A percentile compares a stretch with the other conserved stretches of the same genome.
Evolutionary conservation across 2,113 vertebrate species (phyloP).

Genomic region (Polyodon spathula): DNA sequence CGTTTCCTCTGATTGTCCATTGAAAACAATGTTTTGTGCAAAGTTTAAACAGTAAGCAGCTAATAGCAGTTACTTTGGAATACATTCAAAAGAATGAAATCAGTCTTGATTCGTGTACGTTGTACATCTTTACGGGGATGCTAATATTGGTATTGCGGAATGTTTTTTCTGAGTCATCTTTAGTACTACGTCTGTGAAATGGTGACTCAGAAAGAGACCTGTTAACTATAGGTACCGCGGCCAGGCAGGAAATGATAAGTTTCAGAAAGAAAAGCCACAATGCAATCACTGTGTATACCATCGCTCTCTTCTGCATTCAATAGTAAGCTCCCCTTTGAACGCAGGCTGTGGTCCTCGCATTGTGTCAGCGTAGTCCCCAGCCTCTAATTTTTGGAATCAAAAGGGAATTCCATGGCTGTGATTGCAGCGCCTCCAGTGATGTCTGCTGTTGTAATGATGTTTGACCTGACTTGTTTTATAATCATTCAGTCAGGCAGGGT

Average conservation of each 20-base stretch:
- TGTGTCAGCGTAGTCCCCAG: conserved; percentile 19
- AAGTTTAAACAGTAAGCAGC: too few relatives aligned
- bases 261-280: conserved; percentile 44
- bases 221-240: conserved; percentile 53
- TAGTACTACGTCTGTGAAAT: conserved; percentile 50
- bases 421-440: conserved; percentile 27
- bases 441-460: conserved; percentile 27
- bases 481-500: conserved; percentile 33
- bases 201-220: conserved; percentile 77
- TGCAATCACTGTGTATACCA: conserved; percentile 18
- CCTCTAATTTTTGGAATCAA: conserved; percentile 31
- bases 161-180: conserved; percentile 77
- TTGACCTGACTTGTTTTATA: conserved; percentile 34
- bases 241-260: conserved; percentile 45
- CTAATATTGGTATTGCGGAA: conserved; percentile 49
- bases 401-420: conserved; percentile 30
- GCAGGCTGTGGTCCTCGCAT: conserved; percentile 5
- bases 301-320: background rate
- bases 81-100: too few relatives aligned
- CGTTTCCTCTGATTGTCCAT: too few relatives aligned
- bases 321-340: conserved; percentile 20
- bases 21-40: too few relatives aligned
- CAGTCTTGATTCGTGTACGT: conserved; percentile 31
- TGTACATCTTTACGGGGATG: conserved; percentile 19
- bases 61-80: too few relatives aligned